Base-by-base conservation (phyloP, 1,140 invertebrate species). In the Mizuhopecten yessoensis region DNA sequence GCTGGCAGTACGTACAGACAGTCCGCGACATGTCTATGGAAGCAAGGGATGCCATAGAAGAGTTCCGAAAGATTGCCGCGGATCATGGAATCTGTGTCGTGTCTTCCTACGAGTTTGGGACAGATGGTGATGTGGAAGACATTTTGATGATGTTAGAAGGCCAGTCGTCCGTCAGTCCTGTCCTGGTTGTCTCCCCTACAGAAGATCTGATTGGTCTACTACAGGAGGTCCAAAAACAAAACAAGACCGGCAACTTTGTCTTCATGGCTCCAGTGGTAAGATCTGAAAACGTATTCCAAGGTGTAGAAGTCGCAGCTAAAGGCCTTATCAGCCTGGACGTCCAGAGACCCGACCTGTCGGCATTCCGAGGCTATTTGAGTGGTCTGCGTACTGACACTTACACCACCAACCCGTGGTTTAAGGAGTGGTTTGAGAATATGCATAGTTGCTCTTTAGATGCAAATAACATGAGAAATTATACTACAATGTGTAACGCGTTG, bases 11-110 rank as follows among this genome's bases (percentile, higher is more conserved):
- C 93, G 89, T 95, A 9, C 95, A 96, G 91, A 92, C 92, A 33
- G 89, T 96, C 7, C 57, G 93, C 57, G 86, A 90, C 39, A 86
- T 87, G 17, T 88, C 91, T 57, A 90, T 36, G 34, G 94, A 93
- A 90, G 92, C 90, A 86, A 88, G 88, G 39, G 92, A 91, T 89
- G 94, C 90, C 13, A 42, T 90, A 23, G 92, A 88, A 20, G 89
- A 92, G 42, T 95, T 95, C 87, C 92, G 87, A 88, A 91, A 87
- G 49, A 88, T 95, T 23, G 95, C 94, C 11, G 95, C 94, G 11
- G 86, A 94, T 87, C 94, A 94, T 86, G 95, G 96, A 0, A 95
- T 96, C n/a, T 96, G 96, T 89, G 92, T 96, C 45, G 94, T 95
- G 0, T 94, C 95, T 3, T 91, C 91, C 1, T 92, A 94, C 87